Percentiles rank a stretch among this genome's conserved stretches.
These are phyloP conservation scores for Aldrovandia affinis DNA, from an alignment of 2,797 vertebrate species.

Conservation along the genomic window DNA sequence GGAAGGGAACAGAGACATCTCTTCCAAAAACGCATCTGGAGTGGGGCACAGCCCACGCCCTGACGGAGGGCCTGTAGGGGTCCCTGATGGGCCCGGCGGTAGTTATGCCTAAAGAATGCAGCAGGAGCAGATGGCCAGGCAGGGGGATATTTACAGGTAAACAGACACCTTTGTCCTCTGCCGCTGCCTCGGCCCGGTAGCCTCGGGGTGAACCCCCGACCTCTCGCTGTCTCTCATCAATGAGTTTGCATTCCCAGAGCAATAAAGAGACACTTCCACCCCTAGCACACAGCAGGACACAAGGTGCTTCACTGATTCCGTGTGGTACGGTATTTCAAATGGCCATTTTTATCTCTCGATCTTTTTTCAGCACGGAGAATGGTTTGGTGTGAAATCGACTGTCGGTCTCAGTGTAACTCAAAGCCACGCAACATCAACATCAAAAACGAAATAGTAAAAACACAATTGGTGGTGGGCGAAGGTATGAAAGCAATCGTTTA, in stretches of 20 bases:
- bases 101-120: conserved; percentile 38
- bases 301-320: no score
- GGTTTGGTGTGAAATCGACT: neutral
- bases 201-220: conserved; percentile 28
- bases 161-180: conserved; percentile 48
- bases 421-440: no score
- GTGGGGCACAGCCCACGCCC: neutral
- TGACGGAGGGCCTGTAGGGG: no score
- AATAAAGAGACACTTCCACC: conserved; percentile 5
- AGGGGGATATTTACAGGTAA: conserved; percentile 49
- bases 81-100: neutral
- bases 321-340: neutral
- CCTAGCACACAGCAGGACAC: neutral
- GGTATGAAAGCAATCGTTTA: no score
- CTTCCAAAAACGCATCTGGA: conserved; percentile 3
- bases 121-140: conserved; percentile 40
- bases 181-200: conserved; percentile 25
- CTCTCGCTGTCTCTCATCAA: conserved; percentile 23
- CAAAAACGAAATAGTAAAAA: no score
- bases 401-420: no score
- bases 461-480: no score
- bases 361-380: neutral
- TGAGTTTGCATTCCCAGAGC: conserved; percentile 15
- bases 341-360: neutral
- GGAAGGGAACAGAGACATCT: conserved; percentile 13